phyloP scores from a whole-genome alignment of 2,113 vertebrate genomes.

The Dipodomys spectabilis region DNA sequence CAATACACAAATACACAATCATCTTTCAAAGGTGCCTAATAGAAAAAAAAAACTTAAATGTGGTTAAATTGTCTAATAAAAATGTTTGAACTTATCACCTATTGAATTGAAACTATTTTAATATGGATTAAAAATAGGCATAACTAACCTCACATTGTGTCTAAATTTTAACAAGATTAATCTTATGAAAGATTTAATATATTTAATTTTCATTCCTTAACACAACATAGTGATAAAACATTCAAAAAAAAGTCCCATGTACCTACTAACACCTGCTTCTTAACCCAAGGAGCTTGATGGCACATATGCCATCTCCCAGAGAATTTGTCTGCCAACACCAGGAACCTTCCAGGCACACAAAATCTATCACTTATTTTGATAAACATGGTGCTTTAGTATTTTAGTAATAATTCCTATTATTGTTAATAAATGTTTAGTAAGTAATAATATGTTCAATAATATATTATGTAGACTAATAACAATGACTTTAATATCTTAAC shows the following conservation, averaged over 20 bases:
- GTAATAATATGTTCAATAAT: background rate
- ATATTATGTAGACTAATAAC: background rate
- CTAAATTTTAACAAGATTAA: conserved; percentile 9
- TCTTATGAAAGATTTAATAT: conserved; percentile 6
- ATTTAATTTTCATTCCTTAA: conserved; percentile 10
- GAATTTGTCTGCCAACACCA: conserved; percentile 31
- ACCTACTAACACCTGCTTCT: background rate
- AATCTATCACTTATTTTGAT: background rate
- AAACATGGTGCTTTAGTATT: background rate
- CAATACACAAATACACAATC: conserved; percentile 86
- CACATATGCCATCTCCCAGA: background rate
- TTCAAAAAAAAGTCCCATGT: background rate
- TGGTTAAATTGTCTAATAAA: conserved; percentile 18
- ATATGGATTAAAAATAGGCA: conserved; percentile 9
- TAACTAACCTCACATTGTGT: conserved; percentile 10
- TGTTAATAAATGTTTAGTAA: background rate
- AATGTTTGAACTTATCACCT: background rate
- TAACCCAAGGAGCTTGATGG: background rate
- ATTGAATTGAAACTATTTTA: conserved; percentile 31
- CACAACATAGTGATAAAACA: background rate
- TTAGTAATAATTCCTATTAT: background rate
- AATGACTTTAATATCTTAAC: background rate
- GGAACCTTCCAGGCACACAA: background rate
- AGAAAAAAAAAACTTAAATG: conserved; percentile 43
- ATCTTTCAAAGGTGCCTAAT: conserved; percentile 75